Conservation (phyloP, 2,113 vertebrate genomes). For the Toxotes jaculatrix region DNA sequence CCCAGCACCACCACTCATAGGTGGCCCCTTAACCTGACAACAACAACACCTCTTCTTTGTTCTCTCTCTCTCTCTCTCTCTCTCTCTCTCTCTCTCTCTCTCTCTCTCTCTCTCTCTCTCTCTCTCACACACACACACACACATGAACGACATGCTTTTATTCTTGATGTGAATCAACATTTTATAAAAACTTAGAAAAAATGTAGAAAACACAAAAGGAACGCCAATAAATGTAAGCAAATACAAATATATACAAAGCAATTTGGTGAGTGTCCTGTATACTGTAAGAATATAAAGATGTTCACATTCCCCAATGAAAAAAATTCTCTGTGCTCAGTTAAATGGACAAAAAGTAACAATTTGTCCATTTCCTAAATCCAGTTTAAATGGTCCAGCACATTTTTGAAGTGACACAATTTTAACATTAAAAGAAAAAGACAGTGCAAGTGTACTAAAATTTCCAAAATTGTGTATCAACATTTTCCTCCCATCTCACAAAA, state of each 20-base stretch:
- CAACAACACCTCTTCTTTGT: slow-evolving; percentile 19
- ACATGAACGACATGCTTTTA: not conserved
- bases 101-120: slow-evolving; percentile 6
- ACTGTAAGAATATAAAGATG: slow-evolving; percentile 32
- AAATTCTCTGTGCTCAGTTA: slow-evolving; percentile 26
- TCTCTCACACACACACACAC: not conserved
- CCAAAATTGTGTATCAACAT: slow-evolving; percentile 58
- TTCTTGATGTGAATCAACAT: slow-evolving; percentile 37
- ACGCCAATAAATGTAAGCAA: slow-evolving; percentile 55
- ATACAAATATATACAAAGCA: slow-evolving; percentile 73
- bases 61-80: slow-evolving; percentile 12
- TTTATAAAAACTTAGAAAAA: slow-evolving; percentile 70
- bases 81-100: slow-evolving; percentile 2
- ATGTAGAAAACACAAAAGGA: slow-evolving; percentile 57
- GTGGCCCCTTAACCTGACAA: slow-evolving; percentile 67
- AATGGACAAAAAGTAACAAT: slow-evolving; percentile 26
- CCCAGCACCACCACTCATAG: slow-evolving; percentile 50
- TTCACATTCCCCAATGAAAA: slow-evolving; percentile 37
- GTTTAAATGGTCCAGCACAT: slow-evolving; percentile 69
- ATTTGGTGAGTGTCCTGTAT: slow-evolving; percentile 43
- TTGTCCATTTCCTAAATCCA: slow-evolving; percentile 70
- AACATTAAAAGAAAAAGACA: slow-evolving; percentile 57
- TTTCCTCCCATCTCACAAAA: slow-evolving; percentile 46
- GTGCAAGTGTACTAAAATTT: slow-evolving; percentile 72
- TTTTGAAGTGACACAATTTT: slow-evolving; percentile 49